Evolutionary conservation across 2,888 invertebrate species (phyloP).

Genomic region (Lumbricus terrestris): DNA sequence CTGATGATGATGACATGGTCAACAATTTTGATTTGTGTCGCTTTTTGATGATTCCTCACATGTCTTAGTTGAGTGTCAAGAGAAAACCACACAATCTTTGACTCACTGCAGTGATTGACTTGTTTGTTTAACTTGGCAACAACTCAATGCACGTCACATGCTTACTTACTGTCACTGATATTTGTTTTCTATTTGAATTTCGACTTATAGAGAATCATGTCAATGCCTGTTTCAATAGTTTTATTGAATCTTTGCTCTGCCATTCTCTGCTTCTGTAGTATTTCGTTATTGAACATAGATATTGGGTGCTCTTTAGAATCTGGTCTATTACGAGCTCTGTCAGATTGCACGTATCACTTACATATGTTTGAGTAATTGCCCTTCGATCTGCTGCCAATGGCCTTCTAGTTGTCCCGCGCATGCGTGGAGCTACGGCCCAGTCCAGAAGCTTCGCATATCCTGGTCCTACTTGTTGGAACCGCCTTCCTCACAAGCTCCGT

Average conservation of each 20-base stretch:
- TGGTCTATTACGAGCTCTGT: not conserved
- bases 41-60: not conserved
- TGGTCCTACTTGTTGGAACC: too few species aligned
- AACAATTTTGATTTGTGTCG: not conserved
- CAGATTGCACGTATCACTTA: too few species aligned
- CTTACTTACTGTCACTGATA: not conserved
- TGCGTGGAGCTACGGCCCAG: too few species aligned
- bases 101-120: not conserved
- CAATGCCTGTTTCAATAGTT: not conserved
- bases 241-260: not conserved
- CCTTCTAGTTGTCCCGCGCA: too few species aligned
- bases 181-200: not conserved
- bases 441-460: too few species aligned
- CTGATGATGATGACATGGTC: not conserved
- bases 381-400: too few species aligned
- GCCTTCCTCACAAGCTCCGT: too few species aligned
- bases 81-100: not conserved
- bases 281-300: too few species aligned
- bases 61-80: not conserved
- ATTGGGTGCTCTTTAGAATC: not conserved
- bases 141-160: not conserved
- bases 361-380: not conserved
- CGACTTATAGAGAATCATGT: not conserved
- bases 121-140: not conserved
- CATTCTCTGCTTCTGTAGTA: not conserved